Percentiles rank a stretch among this genome's conserved stretches.
Conservation (phyloP, 2,113 vertebrate genomes). For the Oryctolagus cuniculus region mOryCun1.1 NC_091443.1:57132001-57132500, state of each 20-base stretch:
- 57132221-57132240: no score
- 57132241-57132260: background rate
- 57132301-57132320: background rate
- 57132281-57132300: background rate
- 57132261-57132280: background rate
- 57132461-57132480: background rate
- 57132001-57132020: no score
- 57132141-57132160: no score
- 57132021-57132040: no score
- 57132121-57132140: no score
- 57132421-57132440: constrained; percentile 48
- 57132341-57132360: background rate
- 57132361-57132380: background rate
- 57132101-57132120: no score
- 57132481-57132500: background rate
- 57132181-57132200: no score
- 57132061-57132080: no score
- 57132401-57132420: background rate
- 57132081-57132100: no score
- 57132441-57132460: background rate
- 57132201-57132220: no score
- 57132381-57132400: background rate
- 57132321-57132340: background rate
- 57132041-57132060: no score
- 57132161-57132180: no score